These are phyloP conservation scores for Gavia stellata DNA, from an alignment of 2,113 vertebrate species.

Conservation along the genomic window DNA sequence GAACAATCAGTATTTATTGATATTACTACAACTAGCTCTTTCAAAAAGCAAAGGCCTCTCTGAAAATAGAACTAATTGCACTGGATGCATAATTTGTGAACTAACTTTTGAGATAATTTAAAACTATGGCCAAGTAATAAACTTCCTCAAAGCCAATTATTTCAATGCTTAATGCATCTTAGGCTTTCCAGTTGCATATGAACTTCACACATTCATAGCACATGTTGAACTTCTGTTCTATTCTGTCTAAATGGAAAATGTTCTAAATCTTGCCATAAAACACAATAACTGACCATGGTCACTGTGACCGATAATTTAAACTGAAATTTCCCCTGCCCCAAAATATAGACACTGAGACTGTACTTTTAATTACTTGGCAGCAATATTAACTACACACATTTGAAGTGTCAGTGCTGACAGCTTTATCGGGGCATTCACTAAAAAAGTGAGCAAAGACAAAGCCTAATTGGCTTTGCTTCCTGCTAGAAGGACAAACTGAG, in stretches of 20 bases:
- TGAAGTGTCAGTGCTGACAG: not conserved
- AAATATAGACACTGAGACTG: not conserved
- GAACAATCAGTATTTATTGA: not conserved
- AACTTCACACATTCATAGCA: slow-evolving; percentile 14
- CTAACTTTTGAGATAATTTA: not conserved
- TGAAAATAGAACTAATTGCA: not conserved
- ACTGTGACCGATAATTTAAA: slow-evolving; percentile 2
- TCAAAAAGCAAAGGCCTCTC: not conserved
- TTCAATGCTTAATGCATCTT: not conserved
- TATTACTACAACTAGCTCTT: not conserved
- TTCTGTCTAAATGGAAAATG: not conserved
- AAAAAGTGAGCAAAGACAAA: not conserved
- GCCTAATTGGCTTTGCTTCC: not conserved
- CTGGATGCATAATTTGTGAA: not conserved
- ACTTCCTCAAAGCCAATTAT: not conserved
- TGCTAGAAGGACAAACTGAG: not conserved
- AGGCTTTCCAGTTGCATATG: not conserved
- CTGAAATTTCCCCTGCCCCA: not conserved
- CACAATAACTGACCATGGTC: not conserved
- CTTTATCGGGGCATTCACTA: not conserved
- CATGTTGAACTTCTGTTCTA: not conserved
- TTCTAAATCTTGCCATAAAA: not conserved
- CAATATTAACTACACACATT: not conserved
- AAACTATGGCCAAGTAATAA: not conserved
- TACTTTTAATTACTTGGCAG: not conserved